Percentiles rank a stretch among this genome's conserved stretches.
Evolutionary conservation across 2,888 invertebrate genomes (phyloP).

Genomic region (Spilarctia lutea): DNA sequence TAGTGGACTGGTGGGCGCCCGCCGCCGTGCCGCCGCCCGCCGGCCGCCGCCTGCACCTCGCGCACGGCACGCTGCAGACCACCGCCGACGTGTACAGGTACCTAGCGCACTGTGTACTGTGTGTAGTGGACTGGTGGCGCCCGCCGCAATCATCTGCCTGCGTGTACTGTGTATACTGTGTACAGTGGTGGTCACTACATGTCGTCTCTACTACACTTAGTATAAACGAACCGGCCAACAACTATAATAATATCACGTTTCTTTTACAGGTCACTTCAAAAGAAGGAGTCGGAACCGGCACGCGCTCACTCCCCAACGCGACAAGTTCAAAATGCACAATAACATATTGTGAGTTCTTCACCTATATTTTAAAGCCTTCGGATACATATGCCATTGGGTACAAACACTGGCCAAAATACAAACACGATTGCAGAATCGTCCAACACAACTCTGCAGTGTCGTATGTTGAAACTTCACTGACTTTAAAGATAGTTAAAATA

Average conservation of each 20-base stretch:
- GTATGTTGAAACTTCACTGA: slow-evolving; percentile 1
- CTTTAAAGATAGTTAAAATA: slow-evolving; percentile 31
- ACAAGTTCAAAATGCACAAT: slow-evolving; percentile 49
- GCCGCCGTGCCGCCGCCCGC: too few species aligned
- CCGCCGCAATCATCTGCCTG: slow-evolving; percentile 61
- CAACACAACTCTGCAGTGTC: slow-evolving; percentile 44
- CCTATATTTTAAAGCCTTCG: slow-evolving; percentile 27
- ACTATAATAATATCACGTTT: neutral
- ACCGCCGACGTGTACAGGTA: too few species aligned
- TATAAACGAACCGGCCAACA: neutral
- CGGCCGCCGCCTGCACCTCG: too few species aligned
- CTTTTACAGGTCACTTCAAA: slow-evolving; percentile 65
- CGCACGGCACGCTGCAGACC: too few species aligned
- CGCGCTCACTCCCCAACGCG: slow-evolving; percentile 72
- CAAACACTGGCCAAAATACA: slow-evolving; percentile 8
- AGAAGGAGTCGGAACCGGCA: slow-evolving; percentile 65
- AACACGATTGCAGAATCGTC: slow-evolving; percentile 24
- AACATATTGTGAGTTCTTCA: slow-evolving; percentile 29
- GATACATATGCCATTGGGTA: slow-evolving; percentile 3
- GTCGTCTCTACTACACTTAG: neutral
- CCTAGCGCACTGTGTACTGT: too few species aligned
- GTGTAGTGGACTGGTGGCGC: slow-evolving; percentile 92
- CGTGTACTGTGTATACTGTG: too few species aligned
- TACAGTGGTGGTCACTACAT: slow-evolving; percentile 86
- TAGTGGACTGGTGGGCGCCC: too few species aligned